A percentile compares a stretch with the other conserved stretches of the same genome.
Evolutionary conservation across 2,113 vertebrate genomes (phyloP).

Genomic region (Ailuropoda melanoleuca): DNA sequence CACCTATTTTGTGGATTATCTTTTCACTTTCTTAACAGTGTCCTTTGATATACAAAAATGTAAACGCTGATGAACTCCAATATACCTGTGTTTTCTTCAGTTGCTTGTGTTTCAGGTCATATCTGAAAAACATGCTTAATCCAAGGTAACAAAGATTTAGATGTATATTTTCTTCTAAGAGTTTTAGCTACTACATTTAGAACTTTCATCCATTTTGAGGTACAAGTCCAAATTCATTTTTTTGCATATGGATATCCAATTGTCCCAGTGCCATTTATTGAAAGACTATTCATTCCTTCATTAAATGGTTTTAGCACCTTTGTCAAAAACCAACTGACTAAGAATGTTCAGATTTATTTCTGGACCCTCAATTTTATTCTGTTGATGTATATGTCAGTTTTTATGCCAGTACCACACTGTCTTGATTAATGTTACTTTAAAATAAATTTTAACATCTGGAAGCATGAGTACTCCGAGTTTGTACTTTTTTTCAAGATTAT

Average conservation of each 20-base stretch:
- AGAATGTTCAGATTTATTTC: not conserved
- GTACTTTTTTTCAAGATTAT: not conserved
- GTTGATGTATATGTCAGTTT: not conserved
- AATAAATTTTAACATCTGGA: not conserved
- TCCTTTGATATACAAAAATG: not conserved
- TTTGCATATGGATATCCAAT: not conserved
- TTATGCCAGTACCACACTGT: not conserved
- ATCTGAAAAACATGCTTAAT: not conserved
- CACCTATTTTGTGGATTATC: not conserved
- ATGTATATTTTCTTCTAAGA: not conserved
- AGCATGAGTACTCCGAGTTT: not conserved
- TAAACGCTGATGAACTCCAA: not conserved
- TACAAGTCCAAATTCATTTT: not conserved
- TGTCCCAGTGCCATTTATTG: not conserved
- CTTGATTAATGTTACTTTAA: not conserved
- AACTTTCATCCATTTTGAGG: not conserved
- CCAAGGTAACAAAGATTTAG: not conserved
- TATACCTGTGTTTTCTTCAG: not conserved
- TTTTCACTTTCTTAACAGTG: not conserved
- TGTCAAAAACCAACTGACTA: not conserved
- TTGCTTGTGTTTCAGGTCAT: not conserved
- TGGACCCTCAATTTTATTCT: not conserved
- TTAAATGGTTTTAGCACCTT: not conserved
- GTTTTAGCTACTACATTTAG: not conserved
- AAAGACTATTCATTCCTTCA: not conserved